Evolutionary conservation across 2,888 invertebrate genomes (phyloP).

Genomic region (Acanthoscelides obtectus): DNA sequence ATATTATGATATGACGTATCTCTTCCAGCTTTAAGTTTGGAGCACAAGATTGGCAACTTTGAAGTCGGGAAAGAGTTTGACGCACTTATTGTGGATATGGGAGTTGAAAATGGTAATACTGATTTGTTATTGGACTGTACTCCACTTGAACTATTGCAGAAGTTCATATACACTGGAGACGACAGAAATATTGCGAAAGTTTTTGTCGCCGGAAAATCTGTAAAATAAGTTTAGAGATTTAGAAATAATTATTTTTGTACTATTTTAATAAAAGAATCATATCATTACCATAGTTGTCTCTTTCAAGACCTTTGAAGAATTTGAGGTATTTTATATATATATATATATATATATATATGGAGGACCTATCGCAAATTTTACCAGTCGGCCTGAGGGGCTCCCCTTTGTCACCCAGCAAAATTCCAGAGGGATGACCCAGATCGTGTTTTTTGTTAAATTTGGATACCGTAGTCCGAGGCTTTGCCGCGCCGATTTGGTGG

Average conservation of each 20-base stretch:
- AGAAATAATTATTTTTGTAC: not conserved
- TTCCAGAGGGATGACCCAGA: too few species aligned
- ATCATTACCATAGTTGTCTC: too few species aligned
- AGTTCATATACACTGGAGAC: conserved; percentile 75
- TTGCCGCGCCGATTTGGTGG: too few species aligned
- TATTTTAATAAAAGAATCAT: not conserved
- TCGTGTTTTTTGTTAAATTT: too few species aligned
- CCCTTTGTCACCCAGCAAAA: too few species aligned
- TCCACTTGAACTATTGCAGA: conserved; percentile 62
- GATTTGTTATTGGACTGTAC: conserved; percentile 53
- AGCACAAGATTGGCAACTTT: conserved; percentile 75
- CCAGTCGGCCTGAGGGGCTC: too few species aligned
- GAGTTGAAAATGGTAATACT: conserved; percentile 45
- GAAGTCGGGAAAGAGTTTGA: conserved; percentile 80
- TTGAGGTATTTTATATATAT: too few species aligned
- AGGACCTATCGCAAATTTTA: too few species aligned
- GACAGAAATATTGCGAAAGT: conserved; percentile 76
- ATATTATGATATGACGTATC: too few species aligned
- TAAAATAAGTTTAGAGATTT: conserved; percentile 41
- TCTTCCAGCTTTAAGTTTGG: conserved; percentile 65
- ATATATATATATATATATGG: too few species aligned
- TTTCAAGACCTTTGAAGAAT: too few species aligned
- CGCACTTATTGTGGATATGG: conserved; percentile 73
- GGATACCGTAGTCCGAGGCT: too few species aligned
- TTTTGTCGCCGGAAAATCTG: conserved; percentile 66